Conservation (phyloP, 2,113 vertebrate genomes). For the Indri indri region DNA sequence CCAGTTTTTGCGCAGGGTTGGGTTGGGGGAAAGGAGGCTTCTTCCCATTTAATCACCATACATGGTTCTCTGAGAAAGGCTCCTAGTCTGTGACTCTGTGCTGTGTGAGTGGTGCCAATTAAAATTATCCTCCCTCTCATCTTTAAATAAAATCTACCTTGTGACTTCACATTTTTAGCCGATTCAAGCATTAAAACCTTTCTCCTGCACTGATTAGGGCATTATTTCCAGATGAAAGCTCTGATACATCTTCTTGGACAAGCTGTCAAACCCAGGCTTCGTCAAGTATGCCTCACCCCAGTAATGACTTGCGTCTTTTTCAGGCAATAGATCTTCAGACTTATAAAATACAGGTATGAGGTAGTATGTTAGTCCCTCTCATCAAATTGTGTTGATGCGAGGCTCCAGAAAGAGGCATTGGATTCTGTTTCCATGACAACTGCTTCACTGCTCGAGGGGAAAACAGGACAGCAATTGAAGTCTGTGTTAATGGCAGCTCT, state of each 20-base stretch:
- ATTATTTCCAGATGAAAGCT: slow-evolving; percentile 74
- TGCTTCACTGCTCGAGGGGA: slow-evolving; percentile 62
- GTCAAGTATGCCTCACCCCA: background rate
- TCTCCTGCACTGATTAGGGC: slow-evolving; percentile 45
- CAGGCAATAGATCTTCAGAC: background rate
- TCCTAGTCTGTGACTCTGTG: background rate
- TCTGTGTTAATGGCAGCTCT: slow-evolving; percentile 74
- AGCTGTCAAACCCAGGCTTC: slow-evolving; percentile 50
- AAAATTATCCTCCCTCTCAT: background rate
- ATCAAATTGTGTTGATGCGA: slow-evolving; percentile 47
- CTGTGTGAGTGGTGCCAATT: background rate
- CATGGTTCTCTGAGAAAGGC: background rate
- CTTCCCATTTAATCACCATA: background rate
- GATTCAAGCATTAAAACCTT: slow-evolving; percentile 60
- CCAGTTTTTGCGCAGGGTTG: background rate
- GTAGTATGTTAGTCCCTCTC: slow-evolving; percentile 53
- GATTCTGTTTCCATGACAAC: slow-evolving; percentile 77
- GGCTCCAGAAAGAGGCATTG: slow-evolving; percentile 56
- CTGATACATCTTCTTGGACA: slow-evolving; percentile 22
- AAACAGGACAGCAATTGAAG: slow-evolving; percentile 72
- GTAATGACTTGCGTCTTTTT: background rate
- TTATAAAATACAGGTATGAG: background rate
- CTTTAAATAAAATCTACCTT: slow-evolving; percentile 9
- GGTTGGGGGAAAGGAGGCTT: background rate
- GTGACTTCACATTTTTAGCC: slow-evolving; percentile 70